Conservation (phyloP, 2,888 invertebrate genomes). For the Drosophila mimica region DNA sequence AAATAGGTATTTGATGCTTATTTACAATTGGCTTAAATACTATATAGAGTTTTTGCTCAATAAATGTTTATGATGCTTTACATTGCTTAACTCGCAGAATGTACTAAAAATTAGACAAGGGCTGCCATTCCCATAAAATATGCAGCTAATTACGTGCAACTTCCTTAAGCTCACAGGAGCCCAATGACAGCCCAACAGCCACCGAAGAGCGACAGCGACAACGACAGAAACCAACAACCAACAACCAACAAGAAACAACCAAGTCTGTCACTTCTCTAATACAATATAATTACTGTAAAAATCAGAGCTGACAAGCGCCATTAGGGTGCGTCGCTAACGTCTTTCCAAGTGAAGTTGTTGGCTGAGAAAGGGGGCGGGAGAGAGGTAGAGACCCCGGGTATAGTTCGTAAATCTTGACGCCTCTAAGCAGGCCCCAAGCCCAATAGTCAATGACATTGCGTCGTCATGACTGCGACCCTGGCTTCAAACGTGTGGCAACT, state of each 20-base stretch:
- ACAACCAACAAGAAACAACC: conserved; percentile 27
- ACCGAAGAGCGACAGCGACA: not conserved
- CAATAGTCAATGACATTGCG: conserved; percentile 78
- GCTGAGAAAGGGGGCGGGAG: not conserved
- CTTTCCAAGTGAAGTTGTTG: conserved; percentile 20
- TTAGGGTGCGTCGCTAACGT: conserved; percentile 44
- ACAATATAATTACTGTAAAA: conserved; percentile 78
- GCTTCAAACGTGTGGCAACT: conserved; percentile 18
- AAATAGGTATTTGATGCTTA: conserved; percentile 4
- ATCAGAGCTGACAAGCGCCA: conserved; percentile 67
- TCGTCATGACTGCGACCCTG: conserved; percentile 58
- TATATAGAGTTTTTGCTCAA: not conserved
- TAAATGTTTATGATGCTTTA: conserved; percentile 11
- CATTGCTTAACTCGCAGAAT: not conserved
- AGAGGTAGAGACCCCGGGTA: conserved; percentile 36
- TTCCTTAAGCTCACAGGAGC: conserved; percentile 50
- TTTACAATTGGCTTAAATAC: conserved; percentile 9
- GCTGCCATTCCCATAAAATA: conserved; percentile 67
- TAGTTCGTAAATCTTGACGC: conserved; percentile 78
- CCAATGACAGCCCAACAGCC: conserved; percentile 33
- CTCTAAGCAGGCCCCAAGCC: conserved; percentile 63
- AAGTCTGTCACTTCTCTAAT: conserved; percentile 59
- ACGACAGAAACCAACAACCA: conserved; percentile 4
- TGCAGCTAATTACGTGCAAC: conserved; percentile 76
- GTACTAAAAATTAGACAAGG: conserved; percentile 3